Conservation (phyloP, 2,113 vertebrate genomes). For the Poeciliopsis occidentalis region DNA sequence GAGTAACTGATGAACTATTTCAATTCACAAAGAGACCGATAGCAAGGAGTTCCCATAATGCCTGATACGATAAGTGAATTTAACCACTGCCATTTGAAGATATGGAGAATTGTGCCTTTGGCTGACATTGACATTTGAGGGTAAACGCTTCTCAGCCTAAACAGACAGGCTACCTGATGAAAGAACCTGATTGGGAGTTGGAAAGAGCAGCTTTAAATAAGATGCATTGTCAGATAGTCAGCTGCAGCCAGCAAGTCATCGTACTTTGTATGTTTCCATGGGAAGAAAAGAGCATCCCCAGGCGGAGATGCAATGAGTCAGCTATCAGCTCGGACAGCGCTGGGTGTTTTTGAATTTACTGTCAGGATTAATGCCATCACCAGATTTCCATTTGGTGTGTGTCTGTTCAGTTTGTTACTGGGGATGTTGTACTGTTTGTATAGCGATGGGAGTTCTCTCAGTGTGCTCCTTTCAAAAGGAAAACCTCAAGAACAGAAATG, state of each 20-base stretch:
- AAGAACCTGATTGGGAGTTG: constrained; percentile 57
- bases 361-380: constrained; percentile 62
- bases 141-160: constrained; percentile 61
- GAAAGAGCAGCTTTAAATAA: constrained; percentile 63
- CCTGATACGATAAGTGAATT: constrained; percentile 44
- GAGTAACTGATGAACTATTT: constrained; percentile 53
- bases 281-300: constrained; percentile 44
- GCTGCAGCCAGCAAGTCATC: constrained; percentile 44
- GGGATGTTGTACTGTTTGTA: constrained; percentile 35
- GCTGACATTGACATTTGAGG: constrained; percentile 55
- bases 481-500: constrained; percentile 14
- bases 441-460: constrained; percentile 14
- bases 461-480: constrained; percentile 15
- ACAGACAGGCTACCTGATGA: constrained; percentile 57
- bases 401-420: constrained; percentile 48
- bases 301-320: constrained; percentile 46
- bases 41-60: constrained; percentile 18
- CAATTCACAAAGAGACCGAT: constrained; percentile 33
- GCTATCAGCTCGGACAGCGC: constrained; percentile 46
- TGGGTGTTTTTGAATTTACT: constrained; percentile 62
- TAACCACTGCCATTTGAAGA: constrained; percentile 35
- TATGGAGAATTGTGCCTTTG: constrained; percentile 28
- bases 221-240: constrained; percentile 63
- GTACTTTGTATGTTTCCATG: constrained; percentile 31
- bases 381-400: constrained; percentile 54